Percentiles rank a stretch among this genome's conserved stretches.
phyloP scores from a whole-genome alignment of 2,113 vertebrate species.

The Pachypanchax playfairii region DNA sequence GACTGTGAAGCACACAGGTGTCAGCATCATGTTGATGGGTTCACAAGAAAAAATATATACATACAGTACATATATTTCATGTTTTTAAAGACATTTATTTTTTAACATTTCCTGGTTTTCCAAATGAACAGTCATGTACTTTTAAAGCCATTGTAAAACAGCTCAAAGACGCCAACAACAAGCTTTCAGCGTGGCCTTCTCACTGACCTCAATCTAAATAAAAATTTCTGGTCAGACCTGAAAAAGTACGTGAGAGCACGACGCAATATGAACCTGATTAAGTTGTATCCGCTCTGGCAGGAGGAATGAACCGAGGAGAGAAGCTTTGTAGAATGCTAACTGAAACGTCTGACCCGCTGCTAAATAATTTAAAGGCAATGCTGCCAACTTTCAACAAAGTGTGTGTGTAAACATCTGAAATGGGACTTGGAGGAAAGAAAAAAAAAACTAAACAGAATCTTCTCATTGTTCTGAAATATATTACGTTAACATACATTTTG shows the following conservation, averaged over 20 bases:
- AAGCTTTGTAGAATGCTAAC: not conserved
- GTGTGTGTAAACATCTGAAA: not conserved
- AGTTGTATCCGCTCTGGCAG: conserved; percentile 2
- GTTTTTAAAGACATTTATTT: too few relatives aligned
- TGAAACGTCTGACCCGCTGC: not conserved
- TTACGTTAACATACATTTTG: too few relatives aligned
- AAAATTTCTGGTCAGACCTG: not conserved
- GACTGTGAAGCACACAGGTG: conserved; percentile 1
- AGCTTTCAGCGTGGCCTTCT: not conserved
- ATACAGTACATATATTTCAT: too few relatives aligned
- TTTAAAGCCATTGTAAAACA: not conserved
- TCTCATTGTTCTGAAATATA: not conserved
- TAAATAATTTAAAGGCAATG: conserved; percentile 7
- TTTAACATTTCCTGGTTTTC: too few relatives aligned
- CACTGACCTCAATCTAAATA: not conserved
- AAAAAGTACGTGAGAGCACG: not conserved
- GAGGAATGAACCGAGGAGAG: conserved; percentile 1
- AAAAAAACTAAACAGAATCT: not conserved
- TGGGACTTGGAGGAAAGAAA: not conserved
- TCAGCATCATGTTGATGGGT: not conserved
- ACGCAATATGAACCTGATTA: not conserved
- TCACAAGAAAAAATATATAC: too few relatives aligned
- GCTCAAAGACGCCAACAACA: not conserved
- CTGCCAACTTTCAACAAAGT: not conserved
- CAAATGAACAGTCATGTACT: not conserved